Base-by-base conservation (phyloP, 2,888 invertebrate genomes). In the Bellardia pandia region DNA sequence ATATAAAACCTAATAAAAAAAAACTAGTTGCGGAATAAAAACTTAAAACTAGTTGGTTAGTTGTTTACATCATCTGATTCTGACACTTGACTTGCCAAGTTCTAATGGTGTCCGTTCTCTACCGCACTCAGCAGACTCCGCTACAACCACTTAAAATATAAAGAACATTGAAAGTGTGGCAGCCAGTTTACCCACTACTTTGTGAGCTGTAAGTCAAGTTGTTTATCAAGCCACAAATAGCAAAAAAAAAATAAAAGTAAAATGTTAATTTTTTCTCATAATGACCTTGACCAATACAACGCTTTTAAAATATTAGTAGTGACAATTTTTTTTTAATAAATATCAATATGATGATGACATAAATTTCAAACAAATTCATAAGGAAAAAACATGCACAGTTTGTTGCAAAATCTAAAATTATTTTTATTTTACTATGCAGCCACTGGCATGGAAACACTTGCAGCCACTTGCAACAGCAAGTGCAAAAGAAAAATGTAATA, bases 281-380 rank as follows among this genome's bases (percentile, higher is more conserved):
- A 51, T 71, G 74, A 78, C 84, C 87, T 87, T 84, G 87, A 87
- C 81, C 77, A 84, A 84, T 66, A 72, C 16, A 60, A 62, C 33
- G 14, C n/a, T 74, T 71, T 71, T 16, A 51, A 42, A 80, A 30
- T 64, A 51, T 40, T 53, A 23, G 56, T 56, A 42, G 42, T 62
- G 58, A 40, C 76, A 76, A 62, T 62, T 42, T 72, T 62, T 62
- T 2, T 37, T 23, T 23, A 23, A 23, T 23, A 23, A 74, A 42
- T 66, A 69, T 9, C 7, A 62, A 33, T 60, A 33, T 71, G 56
- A 64, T 84, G 75, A 62, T 75, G 79, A 53, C 74, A 80, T 71
- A 69, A 69, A 64, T 85, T 53, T 14, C 53, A 56, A 16, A 64
- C 37, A 76, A 42, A 77, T 40, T n/a, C 33, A 33, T 4, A 60